A percentile compares a stretch with the other conserved stretches of the same genome.
Conservation (phyloP, 92 coral and sea anemone species). For the Zoanthus gigantus region DNA sequence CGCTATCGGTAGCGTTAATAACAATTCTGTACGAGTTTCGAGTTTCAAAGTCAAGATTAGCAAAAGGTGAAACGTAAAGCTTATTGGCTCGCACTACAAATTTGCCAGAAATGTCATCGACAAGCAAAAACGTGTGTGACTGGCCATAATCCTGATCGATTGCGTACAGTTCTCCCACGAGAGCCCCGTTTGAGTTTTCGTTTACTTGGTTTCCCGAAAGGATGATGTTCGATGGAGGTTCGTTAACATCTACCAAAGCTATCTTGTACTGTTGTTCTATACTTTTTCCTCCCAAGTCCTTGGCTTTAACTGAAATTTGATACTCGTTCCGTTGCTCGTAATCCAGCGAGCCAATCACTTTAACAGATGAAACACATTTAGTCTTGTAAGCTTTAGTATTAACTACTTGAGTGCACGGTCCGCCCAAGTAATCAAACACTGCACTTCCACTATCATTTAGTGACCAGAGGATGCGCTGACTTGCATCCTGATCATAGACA, state of each 20-base stretch:
- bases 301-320: slow-evolving; percentile 69
- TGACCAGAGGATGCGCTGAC: slow-evolving; percentile 65
- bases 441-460: slow-evolving; percentile 84
- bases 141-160: slow-evolving; percentile 77
- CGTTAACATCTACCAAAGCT: slow-evolving; percentile 70
- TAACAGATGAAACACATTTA: slow-evolving; percentile 59
- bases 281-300: slow-evolving; percentile 79
- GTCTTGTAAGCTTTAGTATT: slow-evolving; percentile 71
- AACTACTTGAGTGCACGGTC: slow-evolving; percentile 59
- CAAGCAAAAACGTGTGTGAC: slow-evolving; percentile 63
- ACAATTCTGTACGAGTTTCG: slow-evolving; percentile 50
- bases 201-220: slow-evolving; percentile 64
- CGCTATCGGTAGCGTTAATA: slow-evolving; percentile 68
- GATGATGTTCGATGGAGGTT: slow-evolving; percentile 75
- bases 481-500: slow-evolving; percentile 78
- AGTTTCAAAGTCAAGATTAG: slow-evolving; percentile 74
- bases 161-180: slow-evolving; percentile 73
- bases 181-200: slow-evolving; percentile 78
- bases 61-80: slow-evolving; percentile 74
- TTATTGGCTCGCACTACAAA: slow-evolving; percentile 75
- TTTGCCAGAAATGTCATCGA: slow-evolving; percentile 75
- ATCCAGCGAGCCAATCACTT: slow-evolving; percentile 66
- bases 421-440: slow-evolving; percentile 52
- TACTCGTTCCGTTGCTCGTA: slow-evolving; percentile 68
- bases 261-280: slow-evolving; percentile 61